Evolutionary conservation across 1,140 invertebrate genomes (phyloP).

Genomic region (Oryzaephilus surinamensis): DNA sequence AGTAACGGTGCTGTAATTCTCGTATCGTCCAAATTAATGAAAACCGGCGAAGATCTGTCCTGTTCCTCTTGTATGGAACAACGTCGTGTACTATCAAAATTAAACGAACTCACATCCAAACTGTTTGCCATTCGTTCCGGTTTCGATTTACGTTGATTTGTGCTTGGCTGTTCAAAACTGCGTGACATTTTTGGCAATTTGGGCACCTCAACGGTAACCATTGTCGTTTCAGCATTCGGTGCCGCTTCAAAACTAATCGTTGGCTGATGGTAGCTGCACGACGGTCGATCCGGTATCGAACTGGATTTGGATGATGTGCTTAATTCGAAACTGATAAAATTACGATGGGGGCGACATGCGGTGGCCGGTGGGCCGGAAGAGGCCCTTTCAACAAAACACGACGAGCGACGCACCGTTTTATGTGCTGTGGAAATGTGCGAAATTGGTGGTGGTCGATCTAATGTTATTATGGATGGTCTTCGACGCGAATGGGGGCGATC

Average conservation of each 20-base stretch:
- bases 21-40: conserved; percentile 27
- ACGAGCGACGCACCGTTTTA: conserved; percentile 25
- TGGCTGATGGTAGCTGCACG: conserved; percentile 24
- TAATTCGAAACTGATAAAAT: conserved; percentile 34
- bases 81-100: conserved; percentile 19
- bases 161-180: conserved; percentile 26
- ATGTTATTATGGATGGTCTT: conserved; percentile 24
- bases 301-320: conserved; percentile 22
- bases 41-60: conserved; percentile 16
- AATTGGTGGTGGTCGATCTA: conserved; percentile 7
- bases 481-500: conserved; percentile 17
- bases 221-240: conserved; percentile 8
- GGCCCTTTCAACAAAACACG: conserved; percentile 30
- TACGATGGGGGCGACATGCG: conserved; percentile 18
- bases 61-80: conserved; percentile 23
- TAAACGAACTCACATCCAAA: conserved; percentile 24
- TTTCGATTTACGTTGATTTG: conserved; percentile 14
- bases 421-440: no score
- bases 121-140: conserved; percentile 26
- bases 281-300: conserved; percentile 19
- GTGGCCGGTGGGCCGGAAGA: conserved; percentile 1
- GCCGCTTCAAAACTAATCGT: conserved; percentile 28
- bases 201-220: conserved; percentile 11
- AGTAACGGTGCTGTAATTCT: conserved; percentile 26
- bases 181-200: conserved; percentile 22